Evolutionary conservation across 2,113 vertebrate species (phyloP), one percentile per base, ranked within the genome.

Genomic region (Ceyx margarethae): DNA sequence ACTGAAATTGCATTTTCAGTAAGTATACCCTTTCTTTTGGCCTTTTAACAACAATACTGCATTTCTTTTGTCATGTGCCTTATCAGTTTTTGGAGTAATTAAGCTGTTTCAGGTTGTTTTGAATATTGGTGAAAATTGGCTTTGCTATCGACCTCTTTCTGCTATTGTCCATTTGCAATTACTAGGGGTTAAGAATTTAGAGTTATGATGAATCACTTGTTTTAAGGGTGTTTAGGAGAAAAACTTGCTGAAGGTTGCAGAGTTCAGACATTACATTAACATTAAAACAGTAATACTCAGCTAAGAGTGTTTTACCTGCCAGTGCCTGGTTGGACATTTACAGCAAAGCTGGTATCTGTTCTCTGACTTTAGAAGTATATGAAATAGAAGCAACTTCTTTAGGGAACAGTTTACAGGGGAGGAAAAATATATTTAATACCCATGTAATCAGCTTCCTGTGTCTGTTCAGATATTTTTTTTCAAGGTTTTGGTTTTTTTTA

Each of bases 1-100:
- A 87, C 42, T 85, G 56, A 90, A 86, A 74, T 58, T 69, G 7
- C 40, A 15, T 88, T 91, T 92, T 53, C 85, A 23, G 96, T 96
- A 89, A 95, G 96, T 95, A 96, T 29, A 51, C 11, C 35, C 26
- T 62, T 17, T 45, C 53, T 89, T 64, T 66, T 54, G 73, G 42
- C 62, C 50, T 81, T 93, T 94, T 89, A 42, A 56, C 43, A 61
- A 5, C 50, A 80, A 60, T 17, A 43, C 20, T 45, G 51, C 22
- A 5, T 89, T 74, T 85, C 18, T 83, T 75, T 76, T 79, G 69
- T 75, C 33, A 16, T 2, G 1, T 71, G 28, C 42, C 31, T 81
- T 77, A 58, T 37, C 16, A 57, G 0, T 78, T 84, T 23, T 60
- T 72, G 50, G 53, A 82, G 15, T 64, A 74, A 69, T 73, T 71